phyloP scores from a whole-genome alignment of 1,140 invertebrate species.

The Camponotus vicinus region DNA sequence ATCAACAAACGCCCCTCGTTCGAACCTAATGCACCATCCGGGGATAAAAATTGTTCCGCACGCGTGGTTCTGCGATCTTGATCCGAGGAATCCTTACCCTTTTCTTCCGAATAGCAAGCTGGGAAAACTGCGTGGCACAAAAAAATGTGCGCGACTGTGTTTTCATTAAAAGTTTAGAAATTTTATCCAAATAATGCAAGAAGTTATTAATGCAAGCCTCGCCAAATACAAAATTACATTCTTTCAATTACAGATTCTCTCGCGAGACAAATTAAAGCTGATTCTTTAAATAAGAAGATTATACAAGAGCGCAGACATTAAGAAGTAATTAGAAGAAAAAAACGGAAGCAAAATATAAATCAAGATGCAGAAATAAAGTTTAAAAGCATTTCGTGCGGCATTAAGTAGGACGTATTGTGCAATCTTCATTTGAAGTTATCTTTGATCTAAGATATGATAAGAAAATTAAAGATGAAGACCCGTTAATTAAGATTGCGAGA shows the following conservation, averaged over 20 bases:
- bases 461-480: not conserved
- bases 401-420: not conserved
- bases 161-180: constrained; percentile 19
- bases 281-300: constrained; percentile 17
- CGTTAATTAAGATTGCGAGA: constrained; percentile 11
- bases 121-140: not conserved
- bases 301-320: not conserved
- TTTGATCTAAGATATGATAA: constrained; percentile 20
- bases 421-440: constrained; percentile 10
- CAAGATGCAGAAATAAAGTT: not conserved
- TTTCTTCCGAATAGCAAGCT: not conserved
- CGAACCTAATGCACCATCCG: constrained; percentile 64
- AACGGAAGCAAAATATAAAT: not conserved
- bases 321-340: not conserved
- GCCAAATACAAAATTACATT: not conserved
- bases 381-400: not conserved
- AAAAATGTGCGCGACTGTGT: constrained; percentile 3
- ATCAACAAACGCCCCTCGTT: constrained; percentile 70
- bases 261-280: not conserved
- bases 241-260: constrained; percentile 23
- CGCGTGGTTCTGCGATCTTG: constrained; percentile 43
- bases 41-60: constrained; percentile 66
- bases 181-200: not conserved
- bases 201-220: constrained; percentile 1
- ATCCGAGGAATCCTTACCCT: constrained; percentile 8